A percentile compares a stretch with the other conserved stretches of the same genome.
Conservation (phyloP, 2,113 vertebrate genomes). For the Saccopteryx bilineata region DNA sequence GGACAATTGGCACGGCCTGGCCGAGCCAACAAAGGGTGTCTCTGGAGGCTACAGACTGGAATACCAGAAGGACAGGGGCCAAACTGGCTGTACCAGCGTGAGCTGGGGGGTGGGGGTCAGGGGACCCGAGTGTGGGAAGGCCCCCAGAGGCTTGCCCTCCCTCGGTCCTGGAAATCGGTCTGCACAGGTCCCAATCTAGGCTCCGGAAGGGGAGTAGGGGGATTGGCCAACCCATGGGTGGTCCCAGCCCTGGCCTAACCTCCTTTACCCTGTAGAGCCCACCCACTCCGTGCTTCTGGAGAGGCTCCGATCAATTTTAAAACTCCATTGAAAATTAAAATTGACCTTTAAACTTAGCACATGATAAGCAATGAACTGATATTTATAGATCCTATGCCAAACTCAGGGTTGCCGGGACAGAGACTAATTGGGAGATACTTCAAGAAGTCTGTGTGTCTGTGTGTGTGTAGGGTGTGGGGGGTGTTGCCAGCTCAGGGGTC, state of each 20-base stretch:
- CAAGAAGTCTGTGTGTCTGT: neutral
- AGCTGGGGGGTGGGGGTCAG: neutral
- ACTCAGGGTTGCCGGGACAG: neutral
- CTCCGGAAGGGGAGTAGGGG: neutral
- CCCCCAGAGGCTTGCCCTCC: neutral
- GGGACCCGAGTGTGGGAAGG: constrained; percentile 36
- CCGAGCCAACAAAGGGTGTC: neutral
- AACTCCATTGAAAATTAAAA: neutral
- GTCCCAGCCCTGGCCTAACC: neutral
- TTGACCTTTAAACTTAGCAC: neutral
- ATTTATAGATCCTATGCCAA: constrained; percentile 15
- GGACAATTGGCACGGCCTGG: neutral
- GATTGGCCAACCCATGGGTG: too few relatives aligned
- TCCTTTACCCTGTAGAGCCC: neutral
- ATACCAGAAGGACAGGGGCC: neutral
- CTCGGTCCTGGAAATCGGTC: neutral
- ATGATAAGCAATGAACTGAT: neutral
- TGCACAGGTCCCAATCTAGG: neutral
- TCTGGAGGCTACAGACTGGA: neutral
- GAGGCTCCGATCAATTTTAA: neutral
- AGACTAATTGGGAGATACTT: constrained; percentile 16
- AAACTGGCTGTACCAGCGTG: neutral
- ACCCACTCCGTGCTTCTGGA: neutral
- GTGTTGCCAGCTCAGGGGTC: neutral
- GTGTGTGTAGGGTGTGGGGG: neutral